Evolutionary conservation across 2,888 invertebrate genomes (phyloP).

Genomic region (Caenorhabditis wallacei): DNA sequence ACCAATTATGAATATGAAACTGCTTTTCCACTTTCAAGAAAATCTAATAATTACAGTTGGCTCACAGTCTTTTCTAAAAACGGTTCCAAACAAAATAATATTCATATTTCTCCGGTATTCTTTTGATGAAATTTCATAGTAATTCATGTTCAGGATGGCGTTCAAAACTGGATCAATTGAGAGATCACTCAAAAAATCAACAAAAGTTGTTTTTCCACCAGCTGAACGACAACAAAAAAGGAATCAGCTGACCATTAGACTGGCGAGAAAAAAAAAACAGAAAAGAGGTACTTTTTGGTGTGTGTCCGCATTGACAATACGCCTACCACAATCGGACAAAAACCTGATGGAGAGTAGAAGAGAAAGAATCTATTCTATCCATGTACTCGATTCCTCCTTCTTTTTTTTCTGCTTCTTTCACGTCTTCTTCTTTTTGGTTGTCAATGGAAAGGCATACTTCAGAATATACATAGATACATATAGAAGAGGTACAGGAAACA

Average conservation of each 20-base stretch:
- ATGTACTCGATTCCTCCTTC: neutral
- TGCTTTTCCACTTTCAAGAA: too few relatives aligned
- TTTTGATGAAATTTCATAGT: too few relatives aligned
- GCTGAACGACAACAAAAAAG: conserved; percentile 26
- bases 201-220: conserved; percentile 7
- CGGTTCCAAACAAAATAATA: too few relatives aligned
- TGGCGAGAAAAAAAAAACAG: conserved; percentile 5
- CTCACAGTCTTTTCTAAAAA: too few relatives aligned
- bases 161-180: conserved; percentile 6
- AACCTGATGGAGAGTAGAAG: conserved; percentile 19
- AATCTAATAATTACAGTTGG: too few relatives aligned
- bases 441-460: conserved; percentile 31
- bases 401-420: neutral
- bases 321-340: conserved; percentile 34
- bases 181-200: conserved; percentile 11
- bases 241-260: conserved; percentile 31
- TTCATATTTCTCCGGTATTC: too few relatives aligned
- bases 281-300: conserved; percentile 24
- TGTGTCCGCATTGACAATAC: conserved; percentile 39
- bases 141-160: too few relatives aligned
- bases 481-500: conserved; percentile 37
- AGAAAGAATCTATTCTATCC: conserved; percentile 18
- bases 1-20: too few relatives aligned
- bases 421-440: conserved; percentile 17
- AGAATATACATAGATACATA: conserved; percentile 38